Evolutionary conservation across 2,113 vertebrate species (phyloP).

Genomic region (Nettapus auritus): DNA sequence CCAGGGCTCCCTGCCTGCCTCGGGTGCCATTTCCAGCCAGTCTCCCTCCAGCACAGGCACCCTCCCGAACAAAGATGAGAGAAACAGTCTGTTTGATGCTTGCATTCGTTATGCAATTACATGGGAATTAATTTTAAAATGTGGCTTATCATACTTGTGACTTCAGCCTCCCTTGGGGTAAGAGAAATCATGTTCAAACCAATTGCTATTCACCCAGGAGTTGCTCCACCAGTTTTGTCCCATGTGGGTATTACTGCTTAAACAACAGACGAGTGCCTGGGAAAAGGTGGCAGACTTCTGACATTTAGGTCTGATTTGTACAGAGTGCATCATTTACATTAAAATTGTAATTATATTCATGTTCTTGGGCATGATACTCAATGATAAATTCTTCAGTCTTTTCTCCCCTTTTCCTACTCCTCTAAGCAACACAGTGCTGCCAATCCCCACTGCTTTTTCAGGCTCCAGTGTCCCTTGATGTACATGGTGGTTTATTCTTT

Average conservation of each 20-base stretch:
- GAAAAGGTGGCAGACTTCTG: background rate
- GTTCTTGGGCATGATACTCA: background rate
- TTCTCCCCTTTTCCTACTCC: background rate
- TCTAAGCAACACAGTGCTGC: fast-evolving
- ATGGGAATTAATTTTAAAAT: background rate
- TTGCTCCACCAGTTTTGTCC: background rate
- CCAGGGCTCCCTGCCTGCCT: fast-evolving
- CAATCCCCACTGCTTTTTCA: background rate
- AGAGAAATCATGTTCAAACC: background rate
- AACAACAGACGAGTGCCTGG: background rate
- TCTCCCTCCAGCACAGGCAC: fast-evolving
- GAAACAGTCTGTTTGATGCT: background rate
- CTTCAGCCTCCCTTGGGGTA: background rate
- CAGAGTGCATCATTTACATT: background rate
- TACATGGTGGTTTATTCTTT: background rate
- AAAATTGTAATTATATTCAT: background rate
- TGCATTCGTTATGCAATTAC: background rate
- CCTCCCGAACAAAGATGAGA: background rate
- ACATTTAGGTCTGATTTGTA: background rate
- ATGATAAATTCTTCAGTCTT: background rate
- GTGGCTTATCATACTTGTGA: background rate
- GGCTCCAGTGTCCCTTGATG: background rate
- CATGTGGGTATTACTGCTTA: background rate
- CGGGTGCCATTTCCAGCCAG: fast-evolving
- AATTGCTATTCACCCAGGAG: slow-evolving; percentile 13